Base-by-base conservation (phyloP, 2,888 invertebrate genomes). In the Epinotia demarniana region DNA sequence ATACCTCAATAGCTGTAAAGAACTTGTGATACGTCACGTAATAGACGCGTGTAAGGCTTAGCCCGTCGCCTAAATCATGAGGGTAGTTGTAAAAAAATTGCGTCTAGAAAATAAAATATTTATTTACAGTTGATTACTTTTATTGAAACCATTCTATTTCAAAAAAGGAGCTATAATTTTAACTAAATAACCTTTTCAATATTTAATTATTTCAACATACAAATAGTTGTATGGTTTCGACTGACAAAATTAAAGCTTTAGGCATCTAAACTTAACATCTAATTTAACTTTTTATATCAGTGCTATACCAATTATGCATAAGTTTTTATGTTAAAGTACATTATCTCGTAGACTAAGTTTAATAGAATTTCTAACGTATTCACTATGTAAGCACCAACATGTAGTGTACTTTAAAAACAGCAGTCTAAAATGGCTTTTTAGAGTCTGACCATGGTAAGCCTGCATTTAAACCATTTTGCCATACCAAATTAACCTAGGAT, bases 371-470 rank as follows among this genome's bases (percentile, higher is more conserved):
- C 23, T 61, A 68, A 73, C 71, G 62, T 71, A 71, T 75, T 70
- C 64, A 33, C 60, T 73, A 73, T 73, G 66, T 60, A 73, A 76
- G 72, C 72, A 73, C 73, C 73, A 66, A 73, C 73, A 70, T 69
- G 66, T 64, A 73, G 63, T 66, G 68, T 76, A 72, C 58, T 73
- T 66, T 27, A 39, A 75, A 75, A 64, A 71, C n/a, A 71, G 49
- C 43, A 70, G 68, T 67, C 63, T 57, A 55, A 67, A 66, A 60
- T 33, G 1, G 6, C 49, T 16, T 49, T 49, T 6, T 16, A 49
- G 46, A 46, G 49, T 49, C 13, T 8, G 53, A 2, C 16, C 53
- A 53, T n/a, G 53, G n/a, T n/a, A 53, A n/a, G 53, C n/a, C n/a
- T 53, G 53, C 53, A 53, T 53, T 53, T 6, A 53, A 53, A 53